Conservation (phyloP, 2,888 invertebrate species). For the Andricus quercusramuli region DNA sequence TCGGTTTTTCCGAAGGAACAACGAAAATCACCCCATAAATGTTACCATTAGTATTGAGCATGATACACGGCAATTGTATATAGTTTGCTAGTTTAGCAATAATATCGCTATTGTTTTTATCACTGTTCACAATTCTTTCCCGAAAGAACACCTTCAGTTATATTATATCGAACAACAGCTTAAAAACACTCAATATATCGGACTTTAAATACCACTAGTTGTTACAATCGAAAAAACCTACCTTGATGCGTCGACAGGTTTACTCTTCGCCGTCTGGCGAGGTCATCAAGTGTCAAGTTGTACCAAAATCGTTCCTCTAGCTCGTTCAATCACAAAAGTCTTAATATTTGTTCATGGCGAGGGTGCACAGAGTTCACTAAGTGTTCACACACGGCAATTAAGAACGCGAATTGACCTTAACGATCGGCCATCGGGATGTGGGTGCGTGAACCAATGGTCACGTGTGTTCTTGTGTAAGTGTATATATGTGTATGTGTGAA, state of each 20-base stretch:
- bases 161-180: background rate
- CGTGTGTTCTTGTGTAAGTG: conserved; percentile 7
- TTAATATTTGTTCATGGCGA: conserved; percentile 36
- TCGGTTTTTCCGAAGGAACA: no score
- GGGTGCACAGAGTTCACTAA: conserved; percentile 46
- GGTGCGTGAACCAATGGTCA: conserved; percentile 16
- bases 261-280: conserved; percentile 65
- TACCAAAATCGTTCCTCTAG: conserved; percentile 8
- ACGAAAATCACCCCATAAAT: no score
- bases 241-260: conserved; percentile 76
- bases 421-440: conserved; percentile 10
- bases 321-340: conserved; percentile 38
- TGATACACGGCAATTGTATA: no score
- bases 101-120: background rate
- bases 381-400: conserved; percentile 51
- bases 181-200: background rate
- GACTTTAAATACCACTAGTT: background rate
- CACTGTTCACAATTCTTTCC: background rate
- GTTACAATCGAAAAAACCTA: conserved; percentile 55
- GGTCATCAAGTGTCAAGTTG: conserved; percentile 51
- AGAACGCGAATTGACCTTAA: conserved; percentile 24
- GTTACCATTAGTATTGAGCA: no score
- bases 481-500: conserved; percentile 2
- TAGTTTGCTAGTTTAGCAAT: background rate
- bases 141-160: background rate